These are phyloP conservation scores for Aurelia coerulea DNA, from an alignment of 30 jellyfish, hydroid and myxozoan species.

Conservation along the genomic window DNA sequence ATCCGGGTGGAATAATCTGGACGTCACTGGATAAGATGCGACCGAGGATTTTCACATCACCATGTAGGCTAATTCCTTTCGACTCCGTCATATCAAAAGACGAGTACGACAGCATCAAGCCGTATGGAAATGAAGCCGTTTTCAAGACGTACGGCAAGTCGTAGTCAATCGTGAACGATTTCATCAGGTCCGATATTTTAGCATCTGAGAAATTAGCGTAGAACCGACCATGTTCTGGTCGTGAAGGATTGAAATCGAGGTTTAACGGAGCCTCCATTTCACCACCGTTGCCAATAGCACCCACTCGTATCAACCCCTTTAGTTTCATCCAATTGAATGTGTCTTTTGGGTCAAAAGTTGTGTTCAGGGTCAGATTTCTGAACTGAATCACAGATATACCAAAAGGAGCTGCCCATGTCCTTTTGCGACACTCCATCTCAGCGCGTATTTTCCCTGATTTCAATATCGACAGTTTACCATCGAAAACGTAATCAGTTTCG, in stretches of 20 bases:
- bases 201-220: slow-evolving; percentile 83
- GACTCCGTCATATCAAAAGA: slow-evolving; percentile 44
- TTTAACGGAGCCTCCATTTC: slow-evolving; percentile 85
- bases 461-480: slow-evolving; percentile 78
- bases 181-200: slow-evolving; percentile 69
- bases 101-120: slow-evolving; percentile 88
- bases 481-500: slow-evolving; percentile 65
- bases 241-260: slow-evolving; percentile 78
- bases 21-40: slow-evolving; percentile 79
- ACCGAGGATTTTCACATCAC: slow-evolving; percentile 88
- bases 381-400: slow-evolving; percentile 73
- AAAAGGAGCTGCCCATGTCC: slow-evolving; percentile 94
- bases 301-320: slow-evolving; percentile 74
- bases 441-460: slow-evolving; percentile 81
- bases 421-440: slow-evolving; percentile 64
- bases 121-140: slow-evolving; percentile 86
- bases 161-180: slow-evolving; percentile 81
- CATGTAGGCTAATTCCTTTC: slow-evolving; percentile 66
- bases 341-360: slow-evolving; percentile 68
- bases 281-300: slow-evolving; percentile 81
- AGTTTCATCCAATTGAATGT: slow-evolving; percentile 66
- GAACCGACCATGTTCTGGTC: slow-evolving; percentile 80
- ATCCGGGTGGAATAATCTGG: slow-evolving; percentile 70
- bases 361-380: slow-evolving; percentile 65
- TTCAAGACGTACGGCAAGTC: slow-evolving; percentile 84